A percentile compares a stretch with the other conserved stretches of the same genome.
Evolutionary conservation across 2,888 invertebrate species (phyloP).

Genomic region (Troides helena): DNA sequence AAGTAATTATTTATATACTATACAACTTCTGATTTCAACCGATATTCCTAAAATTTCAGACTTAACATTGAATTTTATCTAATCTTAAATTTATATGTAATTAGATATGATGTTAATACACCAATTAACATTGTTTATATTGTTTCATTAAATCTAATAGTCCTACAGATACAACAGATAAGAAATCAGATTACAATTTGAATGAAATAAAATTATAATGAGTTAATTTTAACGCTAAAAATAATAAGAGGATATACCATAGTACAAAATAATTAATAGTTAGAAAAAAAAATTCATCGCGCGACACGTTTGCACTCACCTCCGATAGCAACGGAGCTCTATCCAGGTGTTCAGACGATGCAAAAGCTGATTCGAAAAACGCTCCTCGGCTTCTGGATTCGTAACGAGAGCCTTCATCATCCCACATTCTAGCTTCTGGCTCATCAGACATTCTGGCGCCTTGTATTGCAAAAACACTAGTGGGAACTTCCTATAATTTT

Average conservation of each 20-base stretch:
- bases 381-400: slow-evolving; percentile 61
- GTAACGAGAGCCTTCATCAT: slow-evolving; percentile 66
- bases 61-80: slow-evolving; percentile 3
- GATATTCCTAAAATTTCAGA: too few species aligned
- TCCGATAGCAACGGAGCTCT: slow-evolving; percentile 72
- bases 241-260: not conserved
- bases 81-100: not conserved
- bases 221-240: not conserved
- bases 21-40: too few species aligned
- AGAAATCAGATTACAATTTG: not conserved
- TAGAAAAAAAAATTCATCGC: not conserved
- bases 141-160: not conserved
- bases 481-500: slow-evolving; percentile 1
- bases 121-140: slow-evolving; percentile 1
- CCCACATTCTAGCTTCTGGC: slow-evolving; percentile 75
- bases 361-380: slow-evolving; percentile 69
- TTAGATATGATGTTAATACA: not conserved
- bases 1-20: not conserved
- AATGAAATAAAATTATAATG: slow-evolving; percentile 1
- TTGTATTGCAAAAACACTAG: slow-evolving; percentile 27
- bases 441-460: slow-evolving; percentile 79
- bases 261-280: slow-evolving; percentile 6
- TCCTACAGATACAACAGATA: too few species aligned
- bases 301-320: slow-evolving; percentile 43
- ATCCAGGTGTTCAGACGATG: slow-evolving; percentile 71